These are phyloP conservation scores for Pristiophorus japonicus DNA, from an alignment of 2,113 vertebrate species.

Conservation along the genomic window DNA sequence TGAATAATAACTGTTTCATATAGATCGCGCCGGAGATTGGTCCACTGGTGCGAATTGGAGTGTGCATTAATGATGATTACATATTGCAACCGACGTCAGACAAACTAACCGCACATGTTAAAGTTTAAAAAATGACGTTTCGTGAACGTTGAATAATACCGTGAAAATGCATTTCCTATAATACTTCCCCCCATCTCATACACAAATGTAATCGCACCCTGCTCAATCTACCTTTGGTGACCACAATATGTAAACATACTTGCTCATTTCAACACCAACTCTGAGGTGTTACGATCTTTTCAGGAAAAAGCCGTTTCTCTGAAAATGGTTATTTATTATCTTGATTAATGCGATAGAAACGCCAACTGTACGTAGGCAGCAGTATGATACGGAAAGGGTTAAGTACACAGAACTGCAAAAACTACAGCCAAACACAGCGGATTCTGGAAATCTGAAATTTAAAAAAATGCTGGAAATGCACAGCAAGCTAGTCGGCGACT, in stretches of 20 bases:
- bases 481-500: not conserved
- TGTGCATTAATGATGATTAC: not conserved
- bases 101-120: not conserved
- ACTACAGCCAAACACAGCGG: not conserved
- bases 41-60: not conserved
- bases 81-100: not conserved
- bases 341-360: not conserved
- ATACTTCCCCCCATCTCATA: not conserved
- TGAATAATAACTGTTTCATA: not conserved
- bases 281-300: not conserved
- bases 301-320: not conserved
- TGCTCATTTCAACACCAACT: not conserved
- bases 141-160: not conserved
- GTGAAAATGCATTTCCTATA: not conserved
- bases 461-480: not conserved
- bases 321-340: not conserved
- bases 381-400: not conserved
- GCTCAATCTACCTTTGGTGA: not conserved
- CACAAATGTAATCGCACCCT: not conserved
- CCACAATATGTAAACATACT: not conserved
- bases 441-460: not conserved
- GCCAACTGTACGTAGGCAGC: not conserved
- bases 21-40: not conserved
- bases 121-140: not conserved
- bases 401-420: not conserved